Base-by-base conservation (phyloP, 2,113 vertebrate species). In the Microtus pennsylvanicus region DNA sequence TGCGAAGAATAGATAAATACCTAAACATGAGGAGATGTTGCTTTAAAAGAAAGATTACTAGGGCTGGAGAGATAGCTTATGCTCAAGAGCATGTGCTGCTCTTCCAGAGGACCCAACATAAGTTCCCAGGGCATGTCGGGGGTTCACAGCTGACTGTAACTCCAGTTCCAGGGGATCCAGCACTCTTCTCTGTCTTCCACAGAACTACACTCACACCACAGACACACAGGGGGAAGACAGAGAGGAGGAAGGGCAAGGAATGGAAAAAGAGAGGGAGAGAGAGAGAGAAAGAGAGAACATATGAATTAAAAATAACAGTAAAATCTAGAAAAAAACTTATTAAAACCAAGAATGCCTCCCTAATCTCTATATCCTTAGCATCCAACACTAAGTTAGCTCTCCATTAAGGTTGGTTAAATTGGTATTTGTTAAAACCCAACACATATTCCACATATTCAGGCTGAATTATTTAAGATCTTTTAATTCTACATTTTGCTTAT, bases 391-490 rank as follows among this genome's bases (percentile, higher is more conserved):
- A 93, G 30, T 21, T 85, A 58, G 7, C 12, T 11, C 5, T 95
- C 35, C 17, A 42, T 87, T 45, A 93, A 85, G 65, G 4, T 45
- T 93, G 80, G 45, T 33, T 63, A 24, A 92, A 69, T 47, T 92
- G 86, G 81, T 75, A 75, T 93, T 85, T 30, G 19, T 81, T 85
- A 93, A 90, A 88, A 83, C 10, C 30, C 55, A 77, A n/a, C 52
- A 55, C 52, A 17, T 55, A 55, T 55, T 55, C 52, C 67, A 80
- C 91, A 75, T 81, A 93, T 85, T 90, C 80, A 77, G 72, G 58
- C 30, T 77, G 58, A 92, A 55, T 95, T 81, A 81, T 26, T 55
- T 86, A 81, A 7, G 5, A 52, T 86, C 19, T 95, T 75, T 94
- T 92, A 21, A 65, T 69, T 94, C 14, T 96, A 69, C 52, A 69